A percentile compares a stretch with the other conserved stretches of the same genome.
phyloP scores from a whole-genome alignment of 2,113 vertebrate genomes.

The Cricetomys ansorgei region DNA sequence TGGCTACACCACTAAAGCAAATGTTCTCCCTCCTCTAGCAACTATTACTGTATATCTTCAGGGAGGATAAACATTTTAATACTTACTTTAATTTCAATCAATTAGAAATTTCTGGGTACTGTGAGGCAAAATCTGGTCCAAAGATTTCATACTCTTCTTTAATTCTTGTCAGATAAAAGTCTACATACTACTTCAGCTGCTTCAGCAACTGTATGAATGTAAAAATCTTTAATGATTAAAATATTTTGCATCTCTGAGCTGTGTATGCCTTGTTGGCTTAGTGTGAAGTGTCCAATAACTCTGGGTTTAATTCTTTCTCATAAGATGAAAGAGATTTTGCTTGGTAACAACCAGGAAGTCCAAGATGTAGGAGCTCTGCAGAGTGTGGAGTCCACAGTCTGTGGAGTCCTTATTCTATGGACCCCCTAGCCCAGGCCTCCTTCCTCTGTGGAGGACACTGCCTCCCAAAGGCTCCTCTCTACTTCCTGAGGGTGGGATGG shows the following conservation, averaged over 20 bases:
- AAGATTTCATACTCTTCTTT: neutral
- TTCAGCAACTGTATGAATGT: neutral
- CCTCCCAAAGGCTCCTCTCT: no score
- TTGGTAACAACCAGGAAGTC: neutral
- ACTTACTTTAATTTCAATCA: neutral
- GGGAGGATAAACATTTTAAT: neutral
- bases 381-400: no score
- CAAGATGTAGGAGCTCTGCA: no score
- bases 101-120: neutral
- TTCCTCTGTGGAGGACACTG: no score
- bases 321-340: slow-evolving; percentile 2
- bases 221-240: neutral
- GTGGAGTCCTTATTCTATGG: no score
- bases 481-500: no score
- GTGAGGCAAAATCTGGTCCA: neutral
- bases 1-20: neutral
- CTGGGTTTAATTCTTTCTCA: slow-evolving; percentile 43
- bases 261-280: neutral
- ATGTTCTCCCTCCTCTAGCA: neutral
- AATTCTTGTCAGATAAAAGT: neutral
- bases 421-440: no score
- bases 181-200: neutral
- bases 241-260: neutral
- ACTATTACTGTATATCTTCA: neutral
- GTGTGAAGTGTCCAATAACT: neutral